A percentile compares a stretch with the other conserved stretches of the same genome.
These are phyloP conservation scores for Agrypnia vestita DNA, from an alignment of 1,140 invertebrate genomes.

Conservation along the genomic window DNA sequence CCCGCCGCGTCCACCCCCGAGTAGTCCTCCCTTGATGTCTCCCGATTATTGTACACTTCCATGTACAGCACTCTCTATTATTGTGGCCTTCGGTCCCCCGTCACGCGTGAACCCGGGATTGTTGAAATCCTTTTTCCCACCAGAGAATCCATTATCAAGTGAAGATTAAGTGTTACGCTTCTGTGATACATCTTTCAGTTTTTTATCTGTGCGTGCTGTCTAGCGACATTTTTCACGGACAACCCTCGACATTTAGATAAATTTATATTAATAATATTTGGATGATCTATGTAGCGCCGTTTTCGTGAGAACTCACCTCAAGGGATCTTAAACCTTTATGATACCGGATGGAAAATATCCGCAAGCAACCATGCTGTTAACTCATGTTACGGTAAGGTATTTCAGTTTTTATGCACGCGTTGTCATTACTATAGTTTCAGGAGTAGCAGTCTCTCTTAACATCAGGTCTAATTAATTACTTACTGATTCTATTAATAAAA, in stretches of 20 bases:
- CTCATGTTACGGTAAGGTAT: too few species aligned
- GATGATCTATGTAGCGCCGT: too few species aligned
- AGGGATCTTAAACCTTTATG: too few species aligned
- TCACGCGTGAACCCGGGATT: slow-evolving; percentile 3
- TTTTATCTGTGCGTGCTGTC: not conserved
- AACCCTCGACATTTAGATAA: not conserved
- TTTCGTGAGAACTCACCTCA: too few species aligned
- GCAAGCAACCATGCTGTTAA: too few species aligned
- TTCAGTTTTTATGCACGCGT: too few species aligned
- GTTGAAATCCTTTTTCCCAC: slow-evolving; percentile 20
- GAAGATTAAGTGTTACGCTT: slow-evolving; percentile 31
- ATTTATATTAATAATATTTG: not conserved
- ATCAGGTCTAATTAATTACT: too few species aligned
- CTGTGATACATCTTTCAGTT: slow-evolving; percentile 1
- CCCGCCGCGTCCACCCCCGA: not conserved
- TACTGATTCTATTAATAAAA: too few species aligned
- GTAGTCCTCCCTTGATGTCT: not conserved
- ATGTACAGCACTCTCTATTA: slow-evolving; percentile 16
- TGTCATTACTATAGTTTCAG: too few species aligned
- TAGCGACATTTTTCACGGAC: not conserved
- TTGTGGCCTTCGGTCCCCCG: not conserved
- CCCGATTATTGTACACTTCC: not conserved
- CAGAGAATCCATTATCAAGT: slow-evolving; percentile 19
- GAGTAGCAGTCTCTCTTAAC: too few species aligned
- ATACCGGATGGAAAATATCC: too few species aligned